phyloP scores from a whole-genome alignment of 2,888 invertebrate species.

The Xestia rhomboidea region DNA sequence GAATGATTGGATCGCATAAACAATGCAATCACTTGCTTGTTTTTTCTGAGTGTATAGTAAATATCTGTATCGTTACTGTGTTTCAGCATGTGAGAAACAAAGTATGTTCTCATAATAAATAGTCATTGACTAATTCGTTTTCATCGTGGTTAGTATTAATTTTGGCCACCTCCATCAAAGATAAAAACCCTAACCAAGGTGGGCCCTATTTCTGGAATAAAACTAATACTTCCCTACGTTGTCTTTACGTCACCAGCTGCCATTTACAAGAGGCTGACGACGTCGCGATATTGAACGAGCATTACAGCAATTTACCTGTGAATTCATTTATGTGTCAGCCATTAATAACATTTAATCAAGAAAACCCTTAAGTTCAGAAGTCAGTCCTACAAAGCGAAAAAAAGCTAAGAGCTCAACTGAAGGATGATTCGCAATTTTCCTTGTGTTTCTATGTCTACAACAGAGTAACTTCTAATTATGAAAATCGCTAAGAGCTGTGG shows the following conservation, averaged over 20 bases:
- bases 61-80: not conserved
- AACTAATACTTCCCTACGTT: not conserved
- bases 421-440: constrained; percentile 12
- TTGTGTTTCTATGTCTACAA: not conserved
- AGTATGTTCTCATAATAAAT: not conserved
- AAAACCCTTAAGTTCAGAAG: not conserved
- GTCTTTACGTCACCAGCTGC: not conserved
- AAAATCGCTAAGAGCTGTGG: not conserved
- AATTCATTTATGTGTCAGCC: not conserved
- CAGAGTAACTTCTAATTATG: constrained; percentile 8
- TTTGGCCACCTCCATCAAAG: too few relatives aligned
- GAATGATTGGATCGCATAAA: constrained; percentile 19
- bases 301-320: not conserved
- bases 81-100: not conserved
- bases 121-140: not conserved
- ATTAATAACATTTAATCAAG: constrained; percentile 14
- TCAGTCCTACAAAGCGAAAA: not conserved
- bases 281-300: not conserved
- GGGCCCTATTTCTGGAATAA: not conserved
- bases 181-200: not conserved
- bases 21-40: not conserved
- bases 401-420: not conserved
- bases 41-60: not conserved
- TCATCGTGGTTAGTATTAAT: not conserved
- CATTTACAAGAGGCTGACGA: not conserved